phyloP scores from a whole-genome alignment of 2,888 invertebrate species.

The Drosophila prolongata region DNA sequence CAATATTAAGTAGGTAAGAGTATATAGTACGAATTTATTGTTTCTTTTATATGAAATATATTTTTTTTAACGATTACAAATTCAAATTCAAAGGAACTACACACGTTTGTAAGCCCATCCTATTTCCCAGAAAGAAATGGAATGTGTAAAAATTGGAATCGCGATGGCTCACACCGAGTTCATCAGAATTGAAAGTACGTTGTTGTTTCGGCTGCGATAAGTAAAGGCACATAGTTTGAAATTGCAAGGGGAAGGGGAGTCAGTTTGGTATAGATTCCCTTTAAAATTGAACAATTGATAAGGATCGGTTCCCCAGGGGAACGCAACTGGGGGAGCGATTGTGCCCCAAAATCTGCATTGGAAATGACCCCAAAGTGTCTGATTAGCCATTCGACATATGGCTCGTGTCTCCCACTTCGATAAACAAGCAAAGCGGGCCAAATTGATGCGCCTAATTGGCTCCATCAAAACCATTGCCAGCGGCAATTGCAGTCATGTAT shows the following conservation, averaged over 20 bases:
- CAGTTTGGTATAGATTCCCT: constrained; percentile 13
- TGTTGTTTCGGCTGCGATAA: constrained; percentile 3
- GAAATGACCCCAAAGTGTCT: constrained; percentile 50
- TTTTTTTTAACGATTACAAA: too few relatives aligned
- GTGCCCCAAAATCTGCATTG: constrained; percentile 30
- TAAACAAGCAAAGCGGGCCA: constrained; percentile 56
- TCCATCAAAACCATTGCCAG: constrained; percentile 51
- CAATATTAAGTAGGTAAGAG: too few relatives aligned
- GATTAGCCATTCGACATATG: constrained; percentile 51
- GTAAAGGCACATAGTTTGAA: background rate
- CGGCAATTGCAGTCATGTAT: constrained; percentile 26
- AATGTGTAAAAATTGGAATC: background rate
- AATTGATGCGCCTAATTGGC: constrained; percentile 76
- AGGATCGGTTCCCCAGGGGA: background rate
- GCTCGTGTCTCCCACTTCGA: constrained; percentile 31
- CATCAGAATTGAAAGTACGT: too few relatives aligned
- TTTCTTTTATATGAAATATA: too few relatives aligned
- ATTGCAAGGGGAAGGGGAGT: too few relatives aligned
- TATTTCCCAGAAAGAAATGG: background rate
- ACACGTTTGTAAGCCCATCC: background rate
- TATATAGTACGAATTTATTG: too few relatives aligned
- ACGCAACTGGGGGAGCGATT: background rate
- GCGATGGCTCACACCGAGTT: background rate
- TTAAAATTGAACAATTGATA: constrained; percentile 3
- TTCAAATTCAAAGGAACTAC: too few relatives aligned